Evolutionary conservation across 2,888 invertebrate genomes (phyloP), one percentile per base, ranked within the genome.

Genomic region (Sesia apiformis): DNA sequence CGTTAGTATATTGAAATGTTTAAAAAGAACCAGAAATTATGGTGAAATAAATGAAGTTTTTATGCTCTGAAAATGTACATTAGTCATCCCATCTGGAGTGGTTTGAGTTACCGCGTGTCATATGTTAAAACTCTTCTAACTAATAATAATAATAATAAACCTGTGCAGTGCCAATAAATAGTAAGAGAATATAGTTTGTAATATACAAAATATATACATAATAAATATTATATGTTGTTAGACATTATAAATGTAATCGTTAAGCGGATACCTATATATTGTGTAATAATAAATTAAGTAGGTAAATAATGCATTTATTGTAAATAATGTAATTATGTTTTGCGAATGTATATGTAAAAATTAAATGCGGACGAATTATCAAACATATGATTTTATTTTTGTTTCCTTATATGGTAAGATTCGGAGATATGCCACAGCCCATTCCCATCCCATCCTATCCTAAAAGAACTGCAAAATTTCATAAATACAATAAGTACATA

Each of bases 81-180:
- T 23, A 23, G 23, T 23, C 23, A 23, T 23, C 23, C 23, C 23
- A 23, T 23, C 23, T 23, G 23, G 23, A 23, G 23, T 23, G 23
- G 23, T 23, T 23, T 23, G 23, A 1, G 23, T 23, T 23, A 23
- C 23, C 23, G 23, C 23, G 23, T 23, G 23, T 23, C 23, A 23
- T 23, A 23, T 23, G 23, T 23, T 23, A 23, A 23, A 23, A 23
- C 23, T 23, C 23, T 23, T 23, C 23, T 23, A 23, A 56, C 40
- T 39, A 40, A 41, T 7, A 50, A 56, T 52, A 50, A 51, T 23
- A 60, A 51, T 58, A 55, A 54, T 55, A 56, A 52, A 49, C 59
- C 58, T 58, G 65, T 67, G 63, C 67, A 63, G 69, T 68, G 70
- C 67, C 70, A 69, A 69, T 67, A 64, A 60, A 56, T 58, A 57